Evolutionary conservation across 2,797 vertebrate species (phyloP).

Genomic region (Siniperca scherzeri): DNA sequence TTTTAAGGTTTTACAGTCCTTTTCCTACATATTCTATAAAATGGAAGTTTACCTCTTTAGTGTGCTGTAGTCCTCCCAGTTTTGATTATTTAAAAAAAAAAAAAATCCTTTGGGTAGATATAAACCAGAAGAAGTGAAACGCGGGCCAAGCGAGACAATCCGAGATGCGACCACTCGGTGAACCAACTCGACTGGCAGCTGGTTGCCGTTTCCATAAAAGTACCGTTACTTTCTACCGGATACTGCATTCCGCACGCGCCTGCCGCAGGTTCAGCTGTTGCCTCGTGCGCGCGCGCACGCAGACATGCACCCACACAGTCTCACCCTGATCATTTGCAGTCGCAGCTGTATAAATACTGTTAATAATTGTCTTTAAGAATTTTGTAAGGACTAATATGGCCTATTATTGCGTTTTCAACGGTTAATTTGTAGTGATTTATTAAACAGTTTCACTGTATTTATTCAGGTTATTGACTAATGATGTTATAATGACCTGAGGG

Average conservation of each 20-base stretch:
- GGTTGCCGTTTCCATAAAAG: slow-evolving; percentile 94
- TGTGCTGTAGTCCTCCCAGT: slow-evolving; percentile 34
- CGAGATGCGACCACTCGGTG: slow-evolving; percentile 56
- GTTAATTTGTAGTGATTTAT: background rate
- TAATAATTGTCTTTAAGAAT: background rate
- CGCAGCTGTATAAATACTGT: slow-evolving; percentile 62
- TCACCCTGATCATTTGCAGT: slow-evolving; percentile 25
- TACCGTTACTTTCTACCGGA: slow-evolving; percentile 89
- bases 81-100: slow-evolving; percentile 17
- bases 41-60: slow-evolving; percentile 67
- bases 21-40: background rate
- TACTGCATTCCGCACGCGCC: slow-evolving; percentile 91
- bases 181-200: slow-evolving; percentile 82
- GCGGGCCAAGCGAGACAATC: slow-evolving; percentile 29
- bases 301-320: background rate
- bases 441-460: background rate
- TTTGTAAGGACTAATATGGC: background rate
- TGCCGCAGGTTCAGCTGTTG: slow-evolving; percentile 91
- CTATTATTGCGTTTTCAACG: background rate
- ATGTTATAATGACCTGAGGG: background rate
- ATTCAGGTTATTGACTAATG: background rate
- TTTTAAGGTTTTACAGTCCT: background rate
- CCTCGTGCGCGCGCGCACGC: slow-evolving; percentile 56
- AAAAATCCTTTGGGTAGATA: slow-evolving; percentile 32
- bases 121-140: slow-evolving; percentile 17